Percentiles rank a stretch among this genome's conserved stretches.
Evolutionary conservation across 2,888 invertebrate species (phyloP).

Genomic region (Brachynemurus nebulosus): DNA sequence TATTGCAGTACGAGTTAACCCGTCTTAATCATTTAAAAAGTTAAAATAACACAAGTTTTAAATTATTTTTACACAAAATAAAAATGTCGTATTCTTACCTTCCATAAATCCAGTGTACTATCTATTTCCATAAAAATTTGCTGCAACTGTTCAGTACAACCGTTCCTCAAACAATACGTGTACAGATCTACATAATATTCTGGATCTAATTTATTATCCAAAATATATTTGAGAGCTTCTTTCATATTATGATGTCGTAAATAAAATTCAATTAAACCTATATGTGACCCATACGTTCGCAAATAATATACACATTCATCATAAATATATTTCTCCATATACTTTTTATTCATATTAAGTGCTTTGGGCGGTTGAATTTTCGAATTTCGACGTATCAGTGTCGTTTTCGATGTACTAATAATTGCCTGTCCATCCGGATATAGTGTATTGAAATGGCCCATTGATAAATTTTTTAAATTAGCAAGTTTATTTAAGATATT

Average conservation of each 20-base stretch:
- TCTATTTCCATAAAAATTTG: conserved; percentile 51
- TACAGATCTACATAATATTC: conserved; percentile 66
- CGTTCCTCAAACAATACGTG: conserved; percentile 50
- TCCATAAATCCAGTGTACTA: conserved; percentile 51
- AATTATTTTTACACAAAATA: too few relatives aligned
- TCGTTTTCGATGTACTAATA: conserved; percentile 10
- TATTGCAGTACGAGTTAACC: too few relatives aligned
- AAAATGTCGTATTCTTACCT: conserved; percentile 40
- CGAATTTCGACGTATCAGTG: conserved; percentile 13
- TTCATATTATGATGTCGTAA: conserved; percentile 54
- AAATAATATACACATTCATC: conserved; percentile 75
- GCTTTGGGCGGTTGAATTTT: conserved; percentile 13
- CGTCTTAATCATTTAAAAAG: too few relatives aligned
- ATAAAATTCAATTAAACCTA: conserved; percentile 60
- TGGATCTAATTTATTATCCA: conserved; percentile 49
- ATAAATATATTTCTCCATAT: conserved; percentile 43
- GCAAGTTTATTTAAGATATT: conserved; percentile 33
- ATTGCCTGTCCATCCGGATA: conserved; percentile 5
- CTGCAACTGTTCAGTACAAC: conserved; percentile 44
- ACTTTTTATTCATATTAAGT: conserved; percentile 17
- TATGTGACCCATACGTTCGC: conserved; percentile 61
- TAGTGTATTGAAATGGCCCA: conserved; percentile 26
- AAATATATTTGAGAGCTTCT: conserved; percentile 54
- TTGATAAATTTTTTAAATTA: conserved; percentile 30
- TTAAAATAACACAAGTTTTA: too few relatives aligned